Base-by-base conservation (phyloP, 2,797 vertebrate genomes). In the Ciconia nigra region DNA sequence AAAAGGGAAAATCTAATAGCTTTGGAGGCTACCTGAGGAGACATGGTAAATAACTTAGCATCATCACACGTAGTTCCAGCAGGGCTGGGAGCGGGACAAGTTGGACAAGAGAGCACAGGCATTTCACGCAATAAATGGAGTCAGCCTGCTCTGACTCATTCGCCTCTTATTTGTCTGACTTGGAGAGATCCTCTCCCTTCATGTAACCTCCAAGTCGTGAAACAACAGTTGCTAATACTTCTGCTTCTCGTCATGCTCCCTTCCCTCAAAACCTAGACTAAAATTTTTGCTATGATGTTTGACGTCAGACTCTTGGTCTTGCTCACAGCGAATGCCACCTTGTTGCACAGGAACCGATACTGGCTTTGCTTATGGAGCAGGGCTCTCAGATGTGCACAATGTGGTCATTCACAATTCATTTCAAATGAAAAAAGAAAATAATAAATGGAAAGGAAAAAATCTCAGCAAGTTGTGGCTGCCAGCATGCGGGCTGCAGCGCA, bases 61-160 rank as follows among this genome's bases (percentile, higher is more conserved):
- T 58, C 87, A 81, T 72, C 58, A 65, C 55, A 73, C 0, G 0
- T 19, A 58, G 42, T 28, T 91, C 55, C 83, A 93, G 73, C 70
- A 66, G 42, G n/a, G 79, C 54, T 90, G 69, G 76, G 62, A 90
- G 61, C 1, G 2, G 79, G 93, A 93, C 93, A 76, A 85, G 94
- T 90, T 71, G 72, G 91, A 79, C 93, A 86, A 79, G 94, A 90
- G 80, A 71, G 83, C 73, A 70, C 67, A 91, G 41, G 87, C 51
- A 55, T 52, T 70, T 52, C 29, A 33, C 2, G 11, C 28, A 70
- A 21, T 11, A 84, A 47, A 46, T 13, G 35, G 69, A 89, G 54
- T 59, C 91, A 66, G 83, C 13, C 58, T 84, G 54, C 55, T 89
- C 70, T 94, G 95, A 95, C 85, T 93, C 94, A 89, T 4, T 35